These are phyloP conservation scores for Tautogolabrus adspersus DNA, from an alignment of 2,113 vertebrate genomes.

Conservation along the genomic window DNA sequence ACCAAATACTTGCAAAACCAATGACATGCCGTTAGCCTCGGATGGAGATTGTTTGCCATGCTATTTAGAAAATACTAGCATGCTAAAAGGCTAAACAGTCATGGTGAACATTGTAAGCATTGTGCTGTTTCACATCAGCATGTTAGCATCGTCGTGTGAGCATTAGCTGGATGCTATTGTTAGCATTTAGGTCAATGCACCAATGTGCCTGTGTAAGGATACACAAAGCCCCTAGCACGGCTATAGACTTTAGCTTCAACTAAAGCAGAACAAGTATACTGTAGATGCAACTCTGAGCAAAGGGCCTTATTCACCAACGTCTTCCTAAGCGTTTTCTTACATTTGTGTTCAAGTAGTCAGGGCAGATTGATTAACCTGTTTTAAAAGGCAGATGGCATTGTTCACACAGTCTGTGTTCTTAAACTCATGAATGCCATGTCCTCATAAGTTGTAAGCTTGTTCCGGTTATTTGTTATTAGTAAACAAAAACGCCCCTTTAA, in stretches of 20 bases:
- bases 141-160: not conserved
- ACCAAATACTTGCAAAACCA: too few relatives aligned
- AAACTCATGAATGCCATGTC: too few relatives aligned
- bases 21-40: not conserved
- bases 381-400: too few relatives aligned
- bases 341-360: too few relatives aligned
- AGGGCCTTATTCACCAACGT: too few relatives aligned
- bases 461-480: too few relatives aligned
- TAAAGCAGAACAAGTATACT: not conserved
- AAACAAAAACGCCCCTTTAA: too few relatives aligned
- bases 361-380: too few relatives aligned
- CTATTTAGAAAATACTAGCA: not conserved
- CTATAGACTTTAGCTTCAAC: not conserved
- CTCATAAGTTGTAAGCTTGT: too few relatives aligned
- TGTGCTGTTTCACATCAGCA: not conserved
- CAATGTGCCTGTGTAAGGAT: not conserved
- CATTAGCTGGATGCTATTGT: not conserved
- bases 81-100: not conserved
- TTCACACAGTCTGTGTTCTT: too few relatives aligned
- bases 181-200: not conserved
- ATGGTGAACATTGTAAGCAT: not conserved
- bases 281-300: not conserved
- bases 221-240: not conserved
- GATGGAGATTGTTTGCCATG: not conserved
- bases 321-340: too few relatives aligned